Conservation (phyloP, 2,113 vertebrate genomes). For the Ceyx melanurus region DNA sequence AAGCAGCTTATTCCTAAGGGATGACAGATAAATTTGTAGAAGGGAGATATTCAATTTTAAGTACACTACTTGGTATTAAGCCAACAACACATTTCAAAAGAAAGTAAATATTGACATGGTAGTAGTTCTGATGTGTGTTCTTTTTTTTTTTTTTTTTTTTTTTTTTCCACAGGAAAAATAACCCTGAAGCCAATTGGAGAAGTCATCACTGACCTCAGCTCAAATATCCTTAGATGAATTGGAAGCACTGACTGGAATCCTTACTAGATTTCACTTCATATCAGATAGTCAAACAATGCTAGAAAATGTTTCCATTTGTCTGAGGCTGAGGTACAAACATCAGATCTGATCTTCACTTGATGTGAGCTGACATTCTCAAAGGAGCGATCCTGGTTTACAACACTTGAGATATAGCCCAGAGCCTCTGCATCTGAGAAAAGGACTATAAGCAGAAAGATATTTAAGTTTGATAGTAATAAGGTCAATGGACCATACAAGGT, state of each 20-base stretch:
- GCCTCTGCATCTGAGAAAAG: neutral
- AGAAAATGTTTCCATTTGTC: neutral
- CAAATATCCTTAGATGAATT: neutral
- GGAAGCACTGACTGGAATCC: neutral
- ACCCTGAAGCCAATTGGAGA: neutral
- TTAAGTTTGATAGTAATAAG: neutral
- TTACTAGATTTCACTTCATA: neutral
- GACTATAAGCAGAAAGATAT: neutral
- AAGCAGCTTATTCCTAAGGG: neutral
- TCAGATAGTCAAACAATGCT: neutral
- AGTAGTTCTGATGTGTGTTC: neutral
- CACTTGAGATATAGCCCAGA: neutral
- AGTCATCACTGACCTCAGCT: neutral
- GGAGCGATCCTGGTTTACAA: neutral
- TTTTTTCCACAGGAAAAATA: neutral
- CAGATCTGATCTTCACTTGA: neutral
- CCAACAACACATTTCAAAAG: neutral
- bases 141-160: neutral
- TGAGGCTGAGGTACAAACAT: neutral
- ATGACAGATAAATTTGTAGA: neutral
- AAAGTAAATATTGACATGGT: neutral
- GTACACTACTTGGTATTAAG: neutral
- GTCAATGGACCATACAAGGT: neutral
- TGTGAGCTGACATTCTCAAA: neutral
- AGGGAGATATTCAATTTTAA: neutral